These are phyloP conservation scores for Microcebus tavaratra DNA, from an alignment of 2,113 vertebrate genomes.

Conservation along the genomic window DNA sequence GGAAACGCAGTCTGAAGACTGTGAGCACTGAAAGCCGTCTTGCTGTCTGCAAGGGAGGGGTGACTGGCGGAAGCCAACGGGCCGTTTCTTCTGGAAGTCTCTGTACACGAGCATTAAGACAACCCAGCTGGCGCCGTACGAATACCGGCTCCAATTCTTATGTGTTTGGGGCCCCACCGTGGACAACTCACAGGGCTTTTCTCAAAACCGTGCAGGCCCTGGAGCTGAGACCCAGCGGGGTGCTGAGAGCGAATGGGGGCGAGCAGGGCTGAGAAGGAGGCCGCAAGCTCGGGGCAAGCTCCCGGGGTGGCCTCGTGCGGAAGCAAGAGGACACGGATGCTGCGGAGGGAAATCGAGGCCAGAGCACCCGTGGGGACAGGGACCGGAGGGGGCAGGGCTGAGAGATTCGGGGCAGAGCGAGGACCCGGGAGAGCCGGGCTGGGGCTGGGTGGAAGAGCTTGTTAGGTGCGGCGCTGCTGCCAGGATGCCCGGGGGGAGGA, in stretches of 20 bases:
- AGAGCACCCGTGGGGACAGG: not conserved
- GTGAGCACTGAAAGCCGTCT: not conserved
- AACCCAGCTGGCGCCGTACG: not conserved
- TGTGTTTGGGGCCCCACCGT: fast-evolving
- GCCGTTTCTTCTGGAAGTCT: not conserved
- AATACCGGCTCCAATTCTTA: not conserved
- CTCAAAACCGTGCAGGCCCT: not conserved
- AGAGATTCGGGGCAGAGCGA: not conserved
- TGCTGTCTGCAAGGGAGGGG: not conserved
- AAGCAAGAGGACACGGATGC: fast-evolving
- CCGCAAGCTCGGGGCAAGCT: not conserved
- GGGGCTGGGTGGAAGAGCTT: fast-evolving
- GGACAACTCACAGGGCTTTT: not conserved
- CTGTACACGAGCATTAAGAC: not conserved
- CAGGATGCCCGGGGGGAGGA: not conserved
- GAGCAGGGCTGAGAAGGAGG: not conserved
- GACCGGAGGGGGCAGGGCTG: no score
- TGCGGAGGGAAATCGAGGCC: fast-evolving
- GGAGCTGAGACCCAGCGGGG: not conserved
- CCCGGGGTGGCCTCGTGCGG: not conserved
- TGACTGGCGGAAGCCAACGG: not conserved
- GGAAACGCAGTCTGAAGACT: not conserved
- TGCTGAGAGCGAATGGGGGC: not conserved
- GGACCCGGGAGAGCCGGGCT: fast-evolving
- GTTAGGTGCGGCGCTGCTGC: fast-evolving